Evolutionary conservation across 2,113 vertebrate species (phyloP).

Genomic region (zebrafish (Danio rerio)): GRCz12tu NC_133177.1:27651501-27652000

Average conservation of each 20-base stretch:
- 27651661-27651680: slow-evolving; percentile 34
- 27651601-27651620: too few species aligned
- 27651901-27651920: neutral
- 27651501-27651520: too few species aligned
- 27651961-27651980: neutral
- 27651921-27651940: slow-evolving; percentile 16
- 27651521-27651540: too few species aligned
- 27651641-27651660: slow-evolving; percentile 13
- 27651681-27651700: neutral
- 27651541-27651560: too few species aligned
- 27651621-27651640: neutral
- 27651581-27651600: too few species aligned
- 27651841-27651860: neutral
- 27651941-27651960: slow-evolving; percentile 30
- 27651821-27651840: slow-evolving; percentile 19
- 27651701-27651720: slow-evolving; percentile 69
- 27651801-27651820: neutral
- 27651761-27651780: slow-evolving; percentile 39
- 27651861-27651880: slow-evolving; percentile 25
- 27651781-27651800: neutral
- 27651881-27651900: neutral
- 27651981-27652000: slow-evolving; percentile 7
- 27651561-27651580: too few species aligned
- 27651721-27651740: slow-evolving; percentile 62
- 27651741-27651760: neutral